Evolutionary conservation across 2,888 invertebrate species (phyloP).

Genomic region (Lasioglossum marginatum): DNA sequence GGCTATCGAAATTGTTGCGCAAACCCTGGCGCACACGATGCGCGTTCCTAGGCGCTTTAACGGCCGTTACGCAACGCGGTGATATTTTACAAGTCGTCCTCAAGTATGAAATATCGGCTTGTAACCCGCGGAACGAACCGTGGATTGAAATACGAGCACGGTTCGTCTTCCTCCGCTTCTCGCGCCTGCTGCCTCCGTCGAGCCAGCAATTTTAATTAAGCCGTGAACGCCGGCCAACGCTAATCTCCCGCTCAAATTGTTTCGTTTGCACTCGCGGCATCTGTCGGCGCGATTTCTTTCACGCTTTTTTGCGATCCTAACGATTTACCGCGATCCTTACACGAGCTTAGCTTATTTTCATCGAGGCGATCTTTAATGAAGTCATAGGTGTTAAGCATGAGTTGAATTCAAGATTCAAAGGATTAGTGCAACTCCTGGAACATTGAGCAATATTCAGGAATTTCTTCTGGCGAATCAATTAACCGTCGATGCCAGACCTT

Average conservation of each 20-base stretch:
- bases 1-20: slow-evolving; percentile 28
- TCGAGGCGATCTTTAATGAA: neutral
- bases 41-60: slow-evolving; percentile 2
- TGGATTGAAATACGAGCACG: slow-evolving; percentile 3
- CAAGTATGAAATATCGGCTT: slow-evolving; percentile 11
- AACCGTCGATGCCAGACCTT: neutral
- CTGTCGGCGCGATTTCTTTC: slow-evolving; percentile 1
- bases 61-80: slow-evolving; percentile 9
- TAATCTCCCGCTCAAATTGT: neutral
- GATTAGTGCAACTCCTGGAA: neutral
- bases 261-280: neutral
- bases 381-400: neutral
- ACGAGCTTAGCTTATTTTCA: neutral
- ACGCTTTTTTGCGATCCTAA: neutral
- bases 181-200: neutral
- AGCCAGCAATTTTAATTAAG: neutral
- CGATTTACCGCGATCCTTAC: neutral
- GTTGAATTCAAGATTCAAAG: neutral
- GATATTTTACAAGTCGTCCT: slow-evolving; percentile 23
- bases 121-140: neutral
- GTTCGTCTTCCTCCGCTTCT: neutral
- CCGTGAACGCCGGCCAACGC: neutral
- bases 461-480: neutral
- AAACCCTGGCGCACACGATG: slow-evolving; percentile 11
- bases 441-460: neutral